These are phyloP conservation scores for Heliornis fulica DNA, from an alignment of 2,113 vertebrate species.

Conservation along the genomic window DNA sequence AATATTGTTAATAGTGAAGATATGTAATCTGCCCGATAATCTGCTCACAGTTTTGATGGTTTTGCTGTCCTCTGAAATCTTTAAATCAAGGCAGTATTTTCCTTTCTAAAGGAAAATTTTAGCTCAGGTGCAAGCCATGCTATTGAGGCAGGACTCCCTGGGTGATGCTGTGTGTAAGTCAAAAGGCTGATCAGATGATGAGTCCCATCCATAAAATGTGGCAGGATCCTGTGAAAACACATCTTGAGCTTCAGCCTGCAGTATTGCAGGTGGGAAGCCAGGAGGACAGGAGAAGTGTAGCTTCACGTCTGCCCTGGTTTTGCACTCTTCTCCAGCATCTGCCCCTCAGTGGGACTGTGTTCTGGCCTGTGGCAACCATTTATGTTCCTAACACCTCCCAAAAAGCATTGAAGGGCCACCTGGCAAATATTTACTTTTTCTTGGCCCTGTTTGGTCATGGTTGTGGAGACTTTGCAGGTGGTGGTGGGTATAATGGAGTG, in stretches of 20 bases:
- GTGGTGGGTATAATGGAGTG: neutral
- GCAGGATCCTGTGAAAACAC: neutral
- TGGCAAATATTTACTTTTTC: conserved; percentile 3
- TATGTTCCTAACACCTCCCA: neutral
- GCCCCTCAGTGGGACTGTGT: neutral
- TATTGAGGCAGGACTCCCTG: neutral
- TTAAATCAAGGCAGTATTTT: neutral
- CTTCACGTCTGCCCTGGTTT: neutral
- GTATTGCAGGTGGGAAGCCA: neutral
- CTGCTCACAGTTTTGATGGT: neutral
- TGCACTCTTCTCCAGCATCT: neutral
- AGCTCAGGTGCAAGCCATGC: neutral
- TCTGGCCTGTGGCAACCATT: neutral
- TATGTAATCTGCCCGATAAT: neutral
- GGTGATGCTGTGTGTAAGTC: neutral
- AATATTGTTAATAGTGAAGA: neutral
- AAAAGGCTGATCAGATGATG: neutral
- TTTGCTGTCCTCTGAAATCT: neutral
- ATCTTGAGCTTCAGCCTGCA: rapidly evolving
- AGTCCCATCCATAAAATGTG: neutral
- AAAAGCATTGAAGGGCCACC: neutral
- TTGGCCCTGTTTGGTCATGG: neutral
- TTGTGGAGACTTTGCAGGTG: neutral
- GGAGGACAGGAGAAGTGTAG: neutral
- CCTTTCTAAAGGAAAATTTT: neutral